phyloP scores from a whole-genome alignment of 2,888 invertebrate genomes.

The Spilosoma lubricipeda region DNA sequence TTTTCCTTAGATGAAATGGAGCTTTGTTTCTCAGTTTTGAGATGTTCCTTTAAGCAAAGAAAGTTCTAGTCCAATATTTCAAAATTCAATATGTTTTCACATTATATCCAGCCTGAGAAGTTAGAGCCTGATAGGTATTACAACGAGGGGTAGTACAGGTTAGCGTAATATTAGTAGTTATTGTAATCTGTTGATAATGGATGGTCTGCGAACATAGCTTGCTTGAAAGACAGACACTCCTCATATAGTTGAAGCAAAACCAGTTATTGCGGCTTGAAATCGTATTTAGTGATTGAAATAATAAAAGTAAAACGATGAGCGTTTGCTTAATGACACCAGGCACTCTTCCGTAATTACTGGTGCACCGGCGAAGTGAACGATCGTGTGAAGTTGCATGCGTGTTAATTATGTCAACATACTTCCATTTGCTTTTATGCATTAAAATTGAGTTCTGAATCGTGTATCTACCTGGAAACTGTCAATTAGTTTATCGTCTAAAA shows the following conservation, averaged over 20 bases:
- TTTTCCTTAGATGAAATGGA: no score
- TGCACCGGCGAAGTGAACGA: background rate
- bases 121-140: background rate
- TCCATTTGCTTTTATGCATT: background rate
- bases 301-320: background rate
- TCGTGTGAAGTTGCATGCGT: background rate
- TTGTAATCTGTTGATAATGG: background rate
- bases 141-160: no score
- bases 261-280: background rate
- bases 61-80: no score
- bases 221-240: background rate
- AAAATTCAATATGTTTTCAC: no score
- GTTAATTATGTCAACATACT: constrained; percentile 2
- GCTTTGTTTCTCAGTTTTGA: no score
- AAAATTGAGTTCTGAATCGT: background rate
- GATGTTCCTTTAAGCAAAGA: no score
- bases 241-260: background rate
- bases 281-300: no score
- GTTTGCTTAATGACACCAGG: no score
- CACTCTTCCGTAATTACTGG: background rate
- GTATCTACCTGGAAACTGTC: background rate
- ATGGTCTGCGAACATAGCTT: background rate
- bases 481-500: no score
- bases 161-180: no score
- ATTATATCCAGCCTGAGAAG: background rate